These are phyloP conservation scores for Phoebastria nigripes DNA, from an alignment of 2,797 vertebrate species.

Conservation along the genomic window DNA sequence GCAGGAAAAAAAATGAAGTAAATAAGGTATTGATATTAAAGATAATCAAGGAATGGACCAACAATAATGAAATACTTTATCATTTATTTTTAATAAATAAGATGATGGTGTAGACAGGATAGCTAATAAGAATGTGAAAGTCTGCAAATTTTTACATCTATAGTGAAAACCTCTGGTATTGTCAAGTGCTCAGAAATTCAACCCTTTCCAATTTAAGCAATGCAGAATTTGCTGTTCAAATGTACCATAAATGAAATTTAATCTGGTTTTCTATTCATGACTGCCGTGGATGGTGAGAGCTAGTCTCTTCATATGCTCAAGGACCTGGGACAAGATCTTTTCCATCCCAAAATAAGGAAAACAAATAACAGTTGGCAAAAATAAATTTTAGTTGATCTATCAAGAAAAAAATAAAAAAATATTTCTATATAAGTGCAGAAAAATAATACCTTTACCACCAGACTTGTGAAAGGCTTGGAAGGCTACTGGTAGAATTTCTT, in stretches of 20 bases:
- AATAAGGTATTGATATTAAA: not conserved
- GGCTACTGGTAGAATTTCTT: not conserved
- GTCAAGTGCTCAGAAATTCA: not conserved
- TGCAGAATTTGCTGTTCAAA: not conserved
- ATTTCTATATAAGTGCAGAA: not conserved
- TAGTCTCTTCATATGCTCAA: not conserved
- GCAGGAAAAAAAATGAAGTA: not conserved
- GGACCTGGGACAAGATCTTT: not conserved
- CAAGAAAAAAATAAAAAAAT: not conserved
- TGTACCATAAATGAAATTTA: not conserved
- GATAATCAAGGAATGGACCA: not conserved
- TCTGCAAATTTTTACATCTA: not conserved
- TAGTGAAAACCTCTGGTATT: not conserved
- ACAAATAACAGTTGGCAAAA: not conserved
- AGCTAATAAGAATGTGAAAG: not conserved
- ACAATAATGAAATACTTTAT: not conserved
- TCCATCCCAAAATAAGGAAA: not conserved
- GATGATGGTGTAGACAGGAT: not conserved
- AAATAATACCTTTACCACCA: not conserved
- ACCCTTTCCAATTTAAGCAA: not conserved
- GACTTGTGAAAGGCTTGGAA: not conserved
- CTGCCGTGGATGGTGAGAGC: not conserved
- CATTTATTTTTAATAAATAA: not conserved
- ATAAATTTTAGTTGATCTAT: not conserved
- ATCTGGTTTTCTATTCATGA: not conserved